phyloP scores from a whole-genome alignment of 2,113 vertebrate genomes.

The Tursiops truncatus region DNA sequence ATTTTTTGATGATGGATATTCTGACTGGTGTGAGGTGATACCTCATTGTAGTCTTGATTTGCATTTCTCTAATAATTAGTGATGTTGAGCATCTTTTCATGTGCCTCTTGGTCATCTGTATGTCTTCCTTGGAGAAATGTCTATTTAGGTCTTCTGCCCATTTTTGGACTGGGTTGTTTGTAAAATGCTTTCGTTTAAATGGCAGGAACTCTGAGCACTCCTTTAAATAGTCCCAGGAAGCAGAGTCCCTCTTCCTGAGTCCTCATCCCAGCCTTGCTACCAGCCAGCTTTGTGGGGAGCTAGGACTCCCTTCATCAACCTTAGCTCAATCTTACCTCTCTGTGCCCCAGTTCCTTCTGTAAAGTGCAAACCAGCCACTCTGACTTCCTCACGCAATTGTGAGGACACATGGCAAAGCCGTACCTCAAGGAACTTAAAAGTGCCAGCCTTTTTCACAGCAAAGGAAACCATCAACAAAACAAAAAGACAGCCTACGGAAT shows the following conservation, averaged over 20 bases:
- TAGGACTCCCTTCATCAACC: background rate
- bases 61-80: no score
- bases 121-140: no score
- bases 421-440: background rate
- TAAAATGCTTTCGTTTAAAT: background rate
- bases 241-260: background rate
- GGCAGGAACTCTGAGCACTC: background rate
- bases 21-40: no score
- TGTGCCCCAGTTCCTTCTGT: background rate
- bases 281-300: background rate
- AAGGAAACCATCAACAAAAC: background rate
- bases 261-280: background rate
- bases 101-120: no score
- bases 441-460: background rate
- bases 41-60: no score
- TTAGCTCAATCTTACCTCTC: background rate
- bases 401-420: background rate
- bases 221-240: background rate
- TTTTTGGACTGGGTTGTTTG: no score
- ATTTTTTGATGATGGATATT: no score
- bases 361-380: background rate
- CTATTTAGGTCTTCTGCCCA: no score
- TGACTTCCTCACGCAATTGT: background rate
- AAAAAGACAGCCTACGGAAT: background rate
- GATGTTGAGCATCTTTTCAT: no score